These are phyloP conservation scores for Triplophysa rosa DNA, from an alignment of 2,113 vertebrate species.

Conservation along the genomic window DNA sequence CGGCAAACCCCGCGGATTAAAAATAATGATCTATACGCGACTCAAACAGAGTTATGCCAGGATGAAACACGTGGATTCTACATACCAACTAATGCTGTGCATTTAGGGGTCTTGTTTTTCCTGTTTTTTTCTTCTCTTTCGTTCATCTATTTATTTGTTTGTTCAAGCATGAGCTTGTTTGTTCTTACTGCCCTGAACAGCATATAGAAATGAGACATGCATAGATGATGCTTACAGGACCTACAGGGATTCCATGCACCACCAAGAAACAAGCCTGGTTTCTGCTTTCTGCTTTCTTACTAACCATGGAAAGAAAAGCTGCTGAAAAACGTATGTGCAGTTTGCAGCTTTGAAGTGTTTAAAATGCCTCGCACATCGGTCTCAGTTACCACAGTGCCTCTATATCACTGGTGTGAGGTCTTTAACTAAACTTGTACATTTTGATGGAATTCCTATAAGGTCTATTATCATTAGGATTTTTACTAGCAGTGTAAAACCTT, in stretches of 20 bases:
- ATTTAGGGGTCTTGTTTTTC: neutral
- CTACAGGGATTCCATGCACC: too few relatives aligned
- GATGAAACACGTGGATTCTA: too few relatives aligned
- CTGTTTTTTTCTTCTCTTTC: neutral
- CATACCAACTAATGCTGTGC: too few relatives aligned
- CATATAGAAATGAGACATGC: too few relatives aligned
- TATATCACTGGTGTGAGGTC: slow-evolving; percentile 4
- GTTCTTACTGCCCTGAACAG: too few relatives aligned
- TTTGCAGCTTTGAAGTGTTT: slow-evolving; percentile 13
- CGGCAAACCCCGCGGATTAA: too few relatives aligned
- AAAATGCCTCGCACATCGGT: slow-evolving; percentile 3
- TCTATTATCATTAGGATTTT: slow-evolving; percentile 37
- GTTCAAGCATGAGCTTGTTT: too few relatives aligned
- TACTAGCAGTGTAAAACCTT: slow-evolving; percentile 22
- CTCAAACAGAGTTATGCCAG: too few relatives aligned
- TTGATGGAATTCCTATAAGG: slow-evolving; percentile 2
- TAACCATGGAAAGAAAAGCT: slow-evolving; percentile 20
- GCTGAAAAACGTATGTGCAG: slow-evolving; percentile 20
- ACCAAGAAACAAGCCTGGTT: neutral
- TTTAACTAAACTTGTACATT: neutral
- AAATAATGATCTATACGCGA: too few relatives aligned
- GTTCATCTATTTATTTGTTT: neutral
- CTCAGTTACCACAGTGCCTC: slow-evolving; percentile 24
- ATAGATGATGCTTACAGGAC: too few relatives aligned
- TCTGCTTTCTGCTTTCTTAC: slow-evolving; percentile 15